Conservation (phyloP, 1,140 invertebrate species). For the Calliphora vicina region DNA sequence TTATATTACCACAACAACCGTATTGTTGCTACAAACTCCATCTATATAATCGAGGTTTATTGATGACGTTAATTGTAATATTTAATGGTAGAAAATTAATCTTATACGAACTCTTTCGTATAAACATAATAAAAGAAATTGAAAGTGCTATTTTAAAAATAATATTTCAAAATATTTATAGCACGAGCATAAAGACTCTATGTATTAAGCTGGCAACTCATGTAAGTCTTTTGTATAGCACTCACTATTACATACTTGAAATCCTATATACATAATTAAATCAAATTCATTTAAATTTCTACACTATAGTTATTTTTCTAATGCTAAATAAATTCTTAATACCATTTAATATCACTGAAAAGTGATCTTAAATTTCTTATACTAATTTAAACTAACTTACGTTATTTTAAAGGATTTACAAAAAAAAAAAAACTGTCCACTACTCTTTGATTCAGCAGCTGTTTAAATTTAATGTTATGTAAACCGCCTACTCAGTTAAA, state of each 20-base stretch:
- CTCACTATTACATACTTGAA: no score
- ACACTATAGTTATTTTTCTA: background rate
- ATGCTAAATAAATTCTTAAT: background rate
- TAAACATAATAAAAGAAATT: background rate
- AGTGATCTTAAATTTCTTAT: background rate
- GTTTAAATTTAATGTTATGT: background rate
- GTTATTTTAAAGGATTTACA: background rate
- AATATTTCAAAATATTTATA: background rate
- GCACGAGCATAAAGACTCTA: no score
- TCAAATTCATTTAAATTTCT: no score
- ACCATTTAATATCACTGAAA: background rate
- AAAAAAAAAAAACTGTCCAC: no score
- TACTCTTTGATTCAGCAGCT: background rate
- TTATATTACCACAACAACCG: no score
- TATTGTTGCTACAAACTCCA: no score
- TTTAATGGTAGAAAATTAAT: conserved; percentile 4
- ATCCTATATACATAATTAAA: no score
- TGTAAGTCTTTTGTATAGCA: no score
- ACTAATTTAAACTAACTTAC: background rate
- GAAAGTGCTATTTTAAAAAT: background rate
- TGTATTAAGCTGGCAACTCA: no score
- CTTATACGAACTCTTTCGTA: no score
- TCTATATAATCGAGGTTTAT: background rate
- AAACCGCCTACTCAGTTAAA: background rate
- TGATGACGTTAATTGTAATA: conserved; percentile 18